Conservation (phyloP, 2,888 invertebrate genomes). For the Morpho achilles region DNA sequence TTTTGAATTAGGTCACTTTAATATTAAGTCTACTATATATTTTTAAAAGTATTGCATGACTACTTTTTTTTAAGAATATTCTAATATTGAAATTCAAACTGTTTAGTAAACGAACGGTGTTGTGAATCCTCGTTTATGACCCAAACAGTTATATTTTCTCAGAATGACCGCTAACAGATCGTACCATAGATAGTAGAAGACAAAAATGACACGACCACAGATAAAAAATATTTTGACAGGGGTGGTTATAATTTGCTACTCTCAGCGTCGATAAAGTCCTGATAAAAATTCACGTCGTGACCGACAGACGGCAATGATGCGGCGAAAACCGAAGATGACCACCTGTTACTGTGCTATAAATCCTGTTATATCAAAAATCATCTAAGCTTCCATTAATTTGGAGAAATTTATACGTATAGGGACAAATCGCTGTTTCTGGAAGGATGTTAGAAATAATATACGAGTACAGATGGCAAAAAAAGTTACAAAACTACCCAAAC, state of each 20-base stretch:
- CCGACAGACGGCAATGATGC: conserved; percentile 46
- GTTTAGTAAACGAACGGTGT: conserved; percentile 28
- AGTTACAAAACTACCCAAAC: no score
- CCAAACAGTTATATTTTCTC: conserved; percentile 35
- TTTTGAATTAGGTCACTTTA: no score
- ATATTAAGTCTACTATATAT: no score
- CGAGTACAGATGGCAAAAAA: no score
- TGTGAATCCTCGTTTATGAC: conserved; percentile 13
- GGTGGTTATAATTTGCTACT: conserved; percentile 39
- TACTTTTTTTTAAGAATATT: no score
- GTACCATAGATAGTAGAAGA: conserved; percentile 39
- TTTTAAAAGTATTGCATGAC: no score
- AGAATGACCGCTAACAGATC: conserved; percentile 41
- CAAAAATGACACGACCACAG: conserved; percentile 20
- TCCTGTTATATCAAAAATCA: conserved; percentile 65
- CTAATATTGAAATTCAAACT: conserved; percentile 7
- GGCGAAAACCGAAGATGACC: conserved; percentile 50
- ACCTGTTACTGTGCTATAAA: conserved; percentile 63
- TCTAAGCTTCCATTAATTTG: conserved; percentile 64
- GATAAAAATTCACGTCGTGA: conserved; percentile 10
- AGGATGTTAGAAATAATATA: conserved; percentile 25
- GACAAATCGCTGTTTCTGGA: conserved; percentile 57
- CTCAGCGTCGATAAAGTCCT: conserved; percentile 28
- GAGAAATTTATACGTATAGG: conserved; percentile 62
- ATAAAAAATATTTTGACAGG: conserved; percentile 30